Evolutionary conservation across 1,140 invertebrate species (phyloP).

Genomic region (Eubasilissa regina): DNA sequence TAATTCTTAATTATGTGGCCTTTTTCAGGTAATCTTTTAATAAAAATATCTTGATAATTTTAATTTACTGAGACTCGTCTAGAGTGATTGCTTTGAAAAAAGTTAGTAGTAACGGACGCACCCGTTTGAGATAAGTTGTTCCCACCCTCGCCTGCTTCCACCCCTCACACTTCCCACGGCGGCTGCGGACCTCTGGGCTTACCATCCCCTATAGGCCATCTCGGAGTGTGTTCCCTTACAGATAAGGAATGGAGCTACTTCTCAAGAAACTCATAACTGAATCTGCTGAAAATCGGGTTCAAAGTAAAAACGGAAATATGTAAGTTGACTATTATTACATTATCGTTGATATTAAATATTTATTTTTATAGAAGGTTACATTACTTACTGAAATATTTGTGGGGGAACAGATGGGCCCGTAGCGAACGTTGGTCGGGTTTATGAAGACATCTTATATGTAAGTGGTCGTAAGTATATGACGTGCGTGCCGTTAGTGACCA

Average conservation of each 20-base stretch:
- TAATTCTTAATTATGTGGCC: no score
- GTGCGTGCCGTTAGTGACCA: slow-evolving; percentile 30
- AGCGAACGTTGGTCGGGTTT: slow-evolving; percentile 20
- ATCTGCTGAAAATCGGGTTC: background rate
- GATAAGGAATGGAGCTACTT: slow-evolving; percentile 16
- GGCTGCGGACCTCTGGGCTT: slow-evolving; percentile 30
- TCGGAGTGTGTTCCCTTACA: slow-evolving; percentile 40
- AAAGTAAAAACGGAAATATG: background rate
- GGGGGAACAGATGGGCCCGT: background rate
- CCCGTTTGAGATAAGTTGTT: slow-evolving; percentile 16
- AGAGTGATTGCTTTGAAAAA: background rate
- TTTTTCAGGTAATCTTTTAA: no score
- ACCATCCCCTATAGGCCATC: slow-evolving; percentile 15
- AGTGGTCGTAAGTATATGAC: slow-evolving; percentile 17
- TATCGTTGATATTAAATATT: background rate
- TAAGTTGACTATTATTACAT: background rate
- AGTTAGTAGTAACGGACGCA: background rate
- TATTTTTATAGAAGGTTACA: background rate
- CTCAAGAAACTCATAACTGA: background rate
- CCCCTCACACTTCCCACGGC: background rate
- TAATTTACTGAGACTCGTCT: background rate
- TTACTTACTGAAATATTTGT: background rate
- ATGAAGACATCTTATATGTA: slow-evolving; percentile 37
- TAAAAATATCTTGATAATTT: background rate
- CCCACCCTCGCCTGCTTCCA: background rate